phyloP scores from a whole-genome alignment of 2,888 invertebrate species.

The Galerucella pusilla region DNA sequence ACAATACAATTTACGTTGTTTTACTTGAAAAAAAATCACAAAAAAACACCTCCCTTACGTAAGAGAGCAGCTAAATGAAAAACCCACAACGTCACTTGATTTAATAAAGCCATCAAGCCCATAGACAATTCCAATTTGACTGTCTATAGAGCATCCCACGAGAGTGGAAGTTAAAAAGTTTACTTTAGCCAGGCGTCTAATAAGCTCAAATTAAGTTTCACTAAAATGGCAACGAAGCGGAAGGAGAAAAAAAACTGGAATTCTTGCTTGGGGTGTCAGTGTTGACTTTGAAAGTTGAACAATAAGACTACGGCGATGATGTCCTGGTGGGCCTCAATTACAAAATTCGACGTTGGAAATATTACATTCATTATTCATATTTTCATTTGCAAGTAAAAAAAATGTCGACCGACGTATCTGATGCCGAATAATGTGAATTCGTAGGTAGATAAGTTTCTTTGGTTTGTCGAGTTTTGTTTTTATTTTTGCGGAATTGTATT shows the following conservation, averaged over 20 bases:
- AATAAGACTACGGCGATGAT: constrained; percentile 49
- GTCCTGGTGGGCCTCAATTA: constrained; percentile 52
- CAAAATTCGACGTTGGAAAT: constrained; percentile 51
- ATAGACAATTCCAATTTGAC: constrained; percentile 57
- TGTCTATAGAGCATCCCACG: constrained; percentile 56
- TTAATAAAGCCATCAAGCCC: constrained; percentile 52
- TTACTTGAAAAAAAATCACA: constrained; percentile 4
- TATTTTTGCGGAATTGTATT: constrained; percentile 1
- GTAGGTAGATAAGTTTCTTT: constrained; percentile 21
- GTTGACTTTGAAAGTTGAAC: constrained; percentile 52
- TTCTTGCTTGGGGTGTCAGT: constrained; percentile 49
- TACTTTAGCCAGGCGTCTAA: constrained; percentile 59
- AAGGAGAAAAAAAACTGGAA: constrained; percentile 41
- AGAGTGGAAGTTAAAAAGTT: constrained; percentile 55
- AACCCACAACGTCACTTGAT: constrained; percentile 45
- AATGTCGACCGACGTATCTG: constrained; percentile 45
- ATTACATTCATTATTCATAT: constrained; percentile 55
- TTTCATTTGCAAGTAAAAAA: constrained; percentile 54
- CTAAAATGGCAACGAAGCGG: constrained; percentile 53
- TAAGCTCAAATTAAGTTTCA: constrained; percentile 60
- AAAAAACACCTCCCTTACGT: background rate
- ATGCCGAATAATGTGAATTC: constrained; percentile 24
- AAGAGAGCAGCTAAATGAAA: constrained; percentile 33
- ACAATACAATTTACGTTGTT: background rate
- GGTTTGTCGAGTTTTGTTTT: constrained; percentile 17